Percentiles rank a stretch among this genome's conserved stretches.
These are phyloP conservation scores for Anthoscopus minutus DNA, from an alignment of 2,113 vertebrate genomes.

Conservation along the genomic window DNA sequence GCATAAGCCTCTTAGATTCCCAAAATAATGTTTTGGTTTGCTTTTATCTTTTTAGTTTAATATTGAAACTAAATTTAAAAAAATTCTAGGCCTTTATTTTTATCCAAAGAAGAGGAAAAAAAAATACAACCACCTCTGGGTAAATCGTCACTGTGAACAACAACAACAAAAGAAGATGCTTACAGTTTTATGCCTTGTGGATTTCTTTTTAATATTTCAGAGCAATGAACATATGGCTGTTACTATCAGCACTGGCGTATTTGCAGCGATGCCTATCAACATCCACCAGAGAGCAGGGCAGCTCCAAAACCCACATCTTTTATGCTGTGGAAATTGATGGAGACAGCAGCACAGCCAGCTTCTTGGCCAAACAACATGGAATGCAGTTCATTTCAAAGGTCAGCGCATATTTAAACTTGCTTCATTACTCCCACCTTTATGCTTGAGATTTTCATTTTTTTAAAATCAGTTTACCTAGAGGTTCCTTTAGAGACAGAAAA, in stretches of 20 bases:
- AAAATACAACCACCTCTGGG: not conserved
- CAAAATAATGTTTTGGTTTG: not conserved
- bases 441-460: constrained; percentile 78
- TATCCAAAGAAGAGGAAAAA: not conserved
- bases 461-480: constrained; percentile 78
- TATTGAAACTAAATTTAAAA: not conserved
- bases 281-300: constrained; percentile 93
- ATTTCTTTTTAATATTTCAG: constrained; percentile 58
- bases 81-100: not conserved
- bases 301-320: constrained; percentile 80
- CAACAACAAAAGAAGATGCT: not conserved
- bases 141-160: not conserved
- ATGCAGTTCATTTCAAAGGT: constrained; percentile 90
- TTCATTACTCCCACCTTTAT: constrained; percentile 81
- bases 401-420: constrained; percentile 86
- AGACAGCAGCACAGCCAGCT: constrained; percentile 76
- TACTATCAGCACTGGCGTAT: constrained; percentile 51
- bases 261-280: constrained; percentile 75
- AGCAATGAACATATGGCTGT: constrained; percentile 26
- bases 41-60: not conserved
- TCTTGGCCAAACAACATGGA: constrained; percentile 79
- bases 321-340: constrained; percentile 77
- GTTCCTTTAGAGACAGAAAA: constrained; percentile 81
- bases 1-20: not conserved
- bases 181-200: constrained; percentile 33